Evolutionary conservation across 2,888 invertebrate species (phyloP).

Genomic region (Cerceris rybyensis): DNA sequence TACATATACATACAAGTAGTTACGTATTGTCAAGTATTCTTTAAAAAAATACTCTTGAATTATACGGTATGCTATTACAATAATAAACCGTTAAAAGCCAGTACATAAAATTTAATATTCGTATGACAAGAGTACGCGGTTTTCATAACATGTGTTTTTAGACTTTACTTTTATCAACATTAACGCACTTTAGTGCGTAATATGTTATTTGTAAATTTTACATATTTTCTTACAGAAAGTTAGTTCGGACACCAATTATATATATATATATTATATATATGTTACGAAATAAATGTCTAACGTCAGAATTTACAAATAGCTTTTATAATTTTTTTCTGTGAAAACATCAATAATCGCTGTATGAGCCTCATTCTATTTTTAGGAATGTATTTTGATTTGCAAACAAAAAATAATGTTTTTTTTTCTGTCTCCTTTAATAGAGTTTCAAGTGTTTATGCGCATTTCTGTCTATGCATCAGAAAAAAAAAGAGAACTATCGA

Average conservation of each 20-base stretch:
- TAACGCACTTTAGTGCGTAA: slow-evolving; percentile 12
- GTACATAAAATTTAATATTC: slow-evolving; percentile 11
- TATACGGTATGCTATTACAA: slow-evolving; percentile 14
- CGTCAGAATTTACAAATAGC: slow-evolving; percentile 47
- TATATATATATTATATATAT: slow-evolving; percentile 31
- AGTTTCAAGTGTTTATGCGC: slow-evolving; percentile 49
- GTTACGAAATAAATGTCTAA: slow-evolving; percentile 41
- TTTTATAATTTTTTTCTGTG: slow-evolving; percentile 33
- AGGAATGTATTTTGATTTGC: slow-evolving; percentile 76
- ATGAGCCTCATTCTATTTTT: slow-evolving; percentile 62
- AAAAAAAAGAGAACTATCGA: slow-evolving; percentile 51
- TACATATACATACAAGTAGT: slow-evolving; percentile 37
- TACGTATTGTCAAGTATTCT: slow-evolving; percentile 29
- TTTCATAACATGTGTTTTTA: slow-evolving; percentile 14
- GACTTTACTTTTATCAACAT: slow-evolving; percentile 27
- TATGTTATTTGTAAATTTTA: slow-evolving; percentile 14
- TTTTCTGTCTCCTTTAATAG: slow-evolving; percentile 40
- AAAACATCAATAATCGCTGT: slow-evolving; percentile 43
- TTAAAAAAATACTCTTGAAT: slow-evolving; percentile 23
- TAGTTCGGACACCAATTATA: slow-evolving; percentile 44
- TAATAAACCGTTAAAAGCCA: slow-evolving; percentile 9
- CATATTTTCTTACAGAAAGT: slow-evolving; percentile 18
- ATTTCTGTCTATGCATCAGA: slow-evolving; percentile 58
- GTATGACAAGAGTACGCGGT: slow-evolving; percentile 9
- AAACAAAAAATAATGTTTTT: slow-evolving; percentile 69